Conservation (phyloP, 2,113 vertebrate species). For the Tylochromis polylepis region DNA sequence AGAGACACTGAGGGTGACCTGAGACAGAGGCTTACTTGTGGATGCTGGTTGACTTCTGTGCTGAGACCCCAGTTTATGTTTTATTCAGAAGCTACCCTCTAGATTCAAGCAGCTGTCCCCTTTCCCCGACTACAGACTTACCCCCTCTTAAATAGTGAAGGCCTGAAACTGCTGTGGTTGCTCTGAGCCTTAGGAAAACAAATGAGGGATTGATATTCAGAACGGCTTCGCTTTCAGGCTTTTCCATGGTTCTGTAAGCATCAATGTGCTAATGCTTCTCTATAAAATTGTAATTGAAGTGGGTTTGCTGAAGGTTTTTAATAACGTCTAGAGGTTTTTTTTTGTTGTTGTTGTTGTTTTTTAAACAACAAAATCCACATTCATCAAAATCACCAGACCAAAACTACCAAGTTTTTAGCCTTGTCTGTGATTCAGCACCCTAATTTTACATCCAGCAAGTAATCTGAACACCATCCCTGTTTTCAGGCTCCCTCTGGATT, state of each 20-base stretch:
- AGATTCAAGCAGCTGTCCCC: constrained; percentile 52
- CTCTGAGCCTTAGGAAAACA: constrained; percentile 9
- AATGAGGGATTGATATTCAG: constrained; percentile 28
- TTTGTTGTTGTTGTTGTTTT: too few relatives aligned
- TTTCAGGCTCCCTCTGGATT: neutral
- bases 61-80: constrained; percentile 41
- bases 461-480: neutral
- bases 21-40: constrained; percentile 61
- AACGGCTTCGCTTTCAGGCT: neutral
- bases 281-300: constrained; percentile 6
- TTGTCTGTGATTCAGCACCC: neutral
- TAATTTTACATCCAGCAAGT: neutral
- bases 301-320: neutral
- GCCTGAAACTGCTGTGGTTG: constrained; percentile 12
- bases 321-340: neutral
- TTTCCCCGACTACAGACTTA: constrained; percentile 11
- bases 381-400: neutral
- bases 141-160: neutral
- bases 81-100: constrained; percentile 57
- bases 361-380: neutral
- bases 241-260: constrained; percentile 4
- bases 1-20: constrained; percentile 4
- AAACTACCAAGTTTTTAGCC: neutral
- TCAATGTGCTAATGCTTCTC: neutral
- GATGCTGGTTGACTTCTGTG: constrained; percentile 45